Evolutionary conservation across 1,140 invertebrate genomes (phyloP), one percentile per base, ranked within the genome.

Genomic region (Mycetomoellerius zeteki): DNA sequence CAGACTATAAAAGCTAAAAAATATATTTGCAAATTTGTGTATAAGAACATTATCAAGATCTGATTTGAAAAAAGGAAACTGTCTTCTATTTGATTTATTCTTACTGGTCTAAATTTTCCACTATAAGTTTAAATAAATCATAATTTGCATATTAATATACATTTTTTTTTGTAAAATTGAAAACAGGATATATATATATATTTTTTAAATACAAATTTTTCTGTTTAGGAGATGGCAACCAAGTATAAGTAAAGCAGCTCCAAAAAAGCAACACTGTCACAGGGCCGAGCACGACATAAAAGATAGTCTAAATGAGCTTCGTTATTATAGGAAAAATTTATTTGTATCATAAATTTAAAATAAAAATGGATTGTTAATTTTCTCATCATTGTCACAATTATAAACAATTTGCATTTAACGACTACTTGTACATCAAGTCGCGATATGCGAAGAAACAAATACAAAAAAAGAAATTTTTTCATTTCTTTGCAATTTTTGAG

Each of bases 271-370:
- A 27, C 95, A 96, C 50, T 87, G 93, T 12, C 98, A 99, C 93
- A 96, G 98, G 92, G 97, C 98, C 62, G 87, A 98, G 5, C 96
- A 97, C 90, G 99, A 99, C 94, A 98, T 99, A 71, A 96, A 96
- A 91, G 98, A 99, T 93, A 98, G 97, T 94, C 97, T 99, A 88
- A 92, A 96, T 64, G 98, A 99, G 95, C 95, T 99, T 14, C 96
- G 97, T 91, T 97, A 97, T 96, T 99, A 98, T 93, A 96, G 95
- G 91, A 84, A 95, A 91, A 92, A 93, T 93, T 94, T 85, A 96
- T 97, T 91, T 27, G 84, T 76, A 14, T 16, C 6, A 27, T 58
- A 30, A 76, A n/a, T 8, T 37, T 14, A n/a, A 27, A 69, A 24
- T 81, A n/a, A 67, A 54, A 37, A 54, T 19, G 7, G 0, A 67